A percentile compares a stretch with the other conserved stretches of the same genome.
These are phyloP conservation scores for Apis florea DNA, from an alignment of 1,140 invertebrate species.

Conservation along the genomic window DNA sequence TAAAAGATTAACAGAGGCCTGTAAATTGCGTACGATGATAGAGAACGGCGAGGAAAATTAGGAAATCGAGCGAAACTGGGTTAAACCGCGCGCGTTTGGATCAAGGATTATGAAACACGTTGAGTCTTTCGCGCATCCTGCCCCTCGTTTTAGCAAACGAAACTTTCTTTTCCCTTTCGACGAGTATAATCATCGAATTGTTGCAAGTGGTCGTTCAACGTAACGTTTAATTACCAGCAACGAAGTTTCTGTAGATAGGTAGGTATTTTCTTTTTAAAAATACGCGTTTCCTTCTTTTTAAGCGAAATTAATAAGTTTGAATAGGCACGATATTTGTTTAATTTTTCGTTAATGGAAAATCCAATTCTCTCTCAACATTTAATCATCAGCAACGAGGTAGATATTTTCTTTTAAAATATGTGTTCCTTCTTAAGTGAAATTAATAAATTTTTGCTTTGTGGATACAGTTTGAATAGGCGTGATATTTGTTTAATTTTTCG, in stretches of 20 bases:
- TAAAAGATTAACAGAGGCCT: no score
- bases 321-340: no score
- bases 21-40: background rate
- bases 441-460: no score
- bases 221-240: background rate
- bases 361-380: no score
- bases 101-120: slow-evolving; percentile 22
- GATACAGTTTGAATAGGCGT: no score
- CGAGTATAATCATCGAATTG: background rate
- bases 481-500: no score
- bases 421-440: no score
- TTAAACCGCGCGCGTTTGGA: slow-evolving; percentile 11
- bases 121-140: slow-evolving; percentile 30
- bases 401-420: no score
- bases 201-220: background rate
- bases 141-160: slow-evolving; percentile 2
- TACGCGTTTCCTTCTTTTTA: no score
- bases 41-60: background rate
- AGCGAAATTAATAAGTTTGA: no score
- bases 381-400: background rate
- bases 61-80: slow-evolving; percentile 27
- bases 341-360: no score
- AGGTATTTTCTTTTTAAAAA: background rate
- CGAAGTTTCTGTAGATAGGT: background rate
- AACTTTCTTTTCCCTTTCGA: slow-evolving; percentile 31